Base-by-base conservation (phyloP, 2,113 vertebrate species). In the Solea solea region DNA sequence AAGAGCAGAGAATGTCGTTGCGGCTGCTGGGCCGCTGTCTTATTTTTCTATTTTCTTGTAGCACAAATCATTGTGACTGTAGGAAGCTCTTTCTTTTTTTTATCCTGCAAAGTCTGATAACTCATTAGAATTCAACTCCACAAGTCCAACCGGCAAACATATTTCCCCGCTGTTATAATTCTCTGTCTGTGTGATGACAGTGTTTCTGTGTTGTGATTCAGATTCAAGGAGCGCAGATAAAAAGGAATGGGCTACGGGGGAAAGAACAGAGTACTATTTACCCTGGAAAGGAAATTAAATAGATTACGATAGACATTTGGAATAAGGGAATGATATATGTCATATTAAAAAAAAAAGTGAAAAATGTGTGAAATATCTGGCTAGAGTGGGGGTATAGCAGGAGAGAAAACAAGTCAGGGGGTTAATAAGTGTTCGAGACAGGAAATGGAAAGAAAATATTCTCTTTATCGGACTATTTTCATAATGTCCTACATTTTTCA, bases 61-160 rank as follows among this genome's bases (percentile, higher is more conserved):
- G 72, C 72, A 86, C 86, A 92, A 89, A 90, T 90, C 89, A 89
- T 80, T 73, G 85, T 76, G 77, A 84, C 81, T 81, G 76, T 79
- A 77, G 78, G 82, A 84, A 79, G 72, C 77, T 8, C 1, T 41
- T n/a, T 58, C 8, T 42, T 74, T 60, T 59, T 76, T 60, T 63
- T 64, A 80, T 84, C 72, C 88, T 50, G 80, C 78, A 78, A 75
- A 88, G 79, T 77, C 60, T 86, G 86, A 84, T 89, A 83, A 78
- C 85, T 90, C 88, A 92, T 90, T 90, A 90, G 79, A 71, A 90
- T 92, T 90, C 90, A 89, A 80, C 84, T 80, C 89, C 82, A 87
- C 80, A 70, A 87, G 81, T 71, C 81, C 81, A 89, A 89, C 90
- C 85, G 86, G 86, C 82, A 90, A 92, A 92, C 90, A 88, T 89